Evolutionary conservation across 2,797 vertebrate species (phyloP), one percentile per base, ranked within the genome.

Genomic region (Arvicola amphibius): DNA sequence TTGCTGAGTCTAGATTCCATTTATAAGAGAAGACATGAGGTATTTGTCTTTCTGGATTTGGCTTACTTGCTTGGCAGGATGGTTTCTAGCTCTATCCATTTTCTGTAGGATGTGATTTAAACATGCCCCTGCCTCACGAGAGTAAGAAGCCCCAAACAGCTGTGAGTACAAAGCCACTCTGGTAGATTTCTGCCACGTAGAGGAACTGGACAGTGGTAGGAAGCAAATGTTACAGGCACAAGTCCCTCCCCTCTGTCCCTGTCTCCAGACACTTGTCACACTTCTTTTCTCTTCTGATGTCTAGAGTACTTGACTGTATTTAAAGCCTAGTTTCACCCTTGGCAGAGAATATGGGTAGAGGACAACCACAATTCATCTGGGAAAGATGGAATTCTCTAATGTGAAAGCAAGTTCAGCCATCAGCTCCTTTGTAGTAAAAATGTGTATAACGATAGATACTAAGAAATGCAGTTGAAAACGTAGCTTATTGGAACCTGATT

Each of bases 151-250:
- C 37, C 16, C 9, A 76, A 83, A 67, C 17, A n/a, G 91, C 14
- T 79, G 25, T 34, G 65, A 81, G 78, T 34, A 80, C 56, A 76
- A 78, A 79, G 90, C 63, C 73, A 94, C 23, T 34, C 40, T 2
- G 48, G 11, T 34, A 63, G 43, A 25, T 0, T 5, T 29, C 59
- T 37, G 59, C 92, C 80, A 88, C 0, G 74, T 74, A 67, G 43
- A 65, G 21, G 34, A 91, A 34, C 56, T 61, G 7, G 90, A 94
- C 73, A 74, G 74, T 90, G 37, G 69, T 63, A 79, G 94, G 92
- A 92, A 65, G 74, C 9, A 79, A 65, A 78, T 71, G 56, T 87
- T 3, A 67, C 25, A 74, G 71, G 8, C 5, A 48, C 53, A 32
- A 94, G 74, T 40, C 43, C 78, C 3, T 80, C 74, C 67, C 32